phyloP scores from a whole-genome alignment of 2,113 vertebrate genomes.

The Calidris pugnax region DNA sequence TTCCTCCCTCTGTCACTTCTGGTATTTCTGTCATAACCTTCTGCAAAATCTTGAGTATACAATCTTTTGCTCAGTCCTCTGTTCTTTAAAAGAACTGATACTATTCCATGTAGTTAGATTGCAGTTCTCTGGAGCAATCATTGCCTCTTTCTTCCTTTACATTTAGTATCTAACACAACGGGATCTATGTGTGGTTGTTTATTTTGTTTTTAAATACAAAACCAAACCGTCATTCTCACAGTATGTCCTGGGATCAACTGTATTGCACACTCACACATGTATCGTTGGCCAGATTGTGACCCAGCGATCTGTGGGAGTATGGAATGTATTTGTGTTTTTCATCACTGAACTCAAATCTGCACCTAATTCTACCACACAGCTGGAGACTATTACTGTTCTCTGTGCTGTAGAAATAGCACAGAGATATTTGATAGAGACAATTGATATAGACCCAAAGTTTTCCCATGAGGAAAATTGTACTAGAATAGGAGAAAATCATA shows the following conservation, averaged over 20 bases:
- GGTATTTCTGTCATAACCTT: not conserved
- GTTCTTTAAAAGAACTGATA: not conserved
- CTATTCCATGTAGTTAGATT: not conserved
- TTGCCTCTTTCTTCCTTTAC: not conserved
- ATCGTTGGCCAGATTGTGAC: not conserved
- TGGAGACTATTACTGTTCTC: not conserved
- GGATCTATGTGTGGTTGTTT: not conserved
- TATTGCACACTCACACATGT: not conserved
- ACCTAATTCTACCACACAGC: not conserved
- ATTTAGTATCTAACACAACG: not conserved
- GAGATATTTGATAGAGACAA: too few species aligned
- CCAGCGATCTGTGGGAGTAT: not conserved
- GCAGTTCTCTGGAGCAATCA: not conserved
- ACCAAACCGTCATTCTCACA: not conserved
- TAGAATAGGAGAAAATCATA: not conserved
- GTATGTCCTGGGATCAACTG: not conserved
- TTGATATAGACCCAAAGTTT: not conserved
- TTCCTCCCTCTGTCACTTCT: conserved; percentile 29
- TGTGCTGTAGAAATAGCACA: not conserved
- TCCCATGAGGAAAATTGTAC: not conserved
- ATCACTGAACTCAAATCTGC: not conserved
- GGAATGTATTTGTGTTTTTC: not conserved
- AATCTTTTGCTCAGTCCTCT: not conserved
- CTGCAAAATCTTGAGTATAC: not conserved
- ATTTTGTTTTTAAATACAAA: not conserved